Percentiles rank a stretch among this genome's conserved stretches.
Evolutionary conservation across 2,888 invertebrate species (phyloP).

Genomic region (Pyrrhopygopsis socrates): DNA sequence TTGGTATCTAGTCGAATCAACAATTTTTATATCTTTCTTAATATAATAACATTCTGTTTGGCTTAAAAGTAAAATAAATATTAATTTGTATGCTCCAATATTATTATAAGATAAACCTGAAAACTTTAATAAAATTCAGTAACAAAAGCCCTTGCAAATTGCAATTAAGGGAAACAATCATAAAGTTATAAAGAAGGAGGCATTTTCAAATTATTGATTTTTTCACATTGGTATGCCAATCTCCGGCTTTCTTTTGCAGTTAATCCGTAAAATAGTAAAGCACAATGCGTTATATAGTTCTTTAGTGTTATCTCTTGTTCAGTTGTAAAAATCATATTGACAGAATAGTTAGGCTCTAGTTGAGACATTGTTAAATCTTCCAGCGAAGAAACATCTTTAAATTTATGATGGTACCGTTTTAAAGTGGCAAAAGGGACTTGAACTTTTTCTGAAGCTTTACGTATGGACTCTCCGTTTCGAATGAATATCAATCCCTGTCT

Average conservation of each 20-base stretch:
- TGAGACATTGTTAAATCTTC: neutral
- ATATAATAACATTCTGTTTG: too few species aligned
- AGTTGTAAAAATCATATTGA: constrained; percentile 57
- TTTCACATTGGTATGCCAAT: constrained; percentile 64
- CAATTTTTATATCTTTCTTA: too few species aligned
- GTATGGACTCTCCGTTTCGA: neutral
- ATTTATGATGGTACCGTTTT: neutral
- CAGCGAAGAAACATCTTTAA: neutral
- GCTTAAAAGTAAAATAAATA: too few species aligned
- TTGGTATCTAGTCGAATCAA: too few species aligned
- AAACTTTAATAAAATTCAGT: too few species aligned
- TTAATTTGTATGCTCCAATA: too few species aligned
- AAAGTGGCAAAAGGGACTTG: neutral
- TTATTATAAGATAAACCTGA: too few species aligned
- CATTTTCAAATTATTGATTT: constrained; percentile 68
- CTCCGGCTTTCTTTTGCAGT: constrained; percentile 64
- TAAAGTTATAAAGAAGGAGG: constrained; percentile 37
- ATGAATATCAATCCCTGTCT: neutral
- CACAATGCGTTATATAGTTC: constrained; percentile 66
- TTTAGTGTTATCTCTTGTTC: constrained; percentile 60
- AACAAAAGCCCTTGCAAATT: too few species aligned
- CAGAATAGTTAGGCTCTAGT: constrained; percentile 51
- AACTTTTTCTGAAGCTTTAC: neutral
- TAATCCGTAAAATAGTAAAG: constrained; percentile 69
- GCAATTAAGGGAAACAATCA: too few species aligned